Evolutionary conservation across 64 coral and sea anemone species (phyloP), one percentile per base, ranked within the genome.

Genomic region (Platygyra sinensis): DNA sequence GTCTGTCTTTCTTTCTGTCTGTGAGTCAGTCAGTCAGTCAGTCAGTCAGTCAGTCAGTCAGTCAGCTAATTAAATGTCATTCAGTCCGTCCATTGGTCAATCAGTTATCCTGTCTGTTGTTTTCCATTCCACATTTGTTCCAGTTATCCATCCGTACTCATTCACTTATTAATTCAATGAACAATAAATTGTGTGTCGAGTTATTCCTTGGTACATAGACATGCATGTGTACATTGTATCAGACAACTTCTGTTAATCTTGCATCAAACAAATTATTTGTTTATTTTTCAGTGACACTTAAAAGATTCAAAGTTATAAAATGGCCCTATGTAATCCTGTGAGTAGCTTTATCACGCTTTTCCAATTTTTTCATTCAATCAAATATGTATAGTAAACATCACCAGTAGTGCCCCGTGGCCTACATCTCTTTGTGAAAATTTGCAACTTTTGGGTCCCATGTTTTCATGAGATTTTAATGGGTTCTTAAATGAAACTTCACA

Each of bases 301-400:
- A 77, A 60, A 89, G 95, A 74, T 96, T 96, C 82, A 91, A 89
- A 76, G 74, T 96, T 65, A 60, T 61, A 71, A 76, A 78, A 92
- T 96, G 94, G 94, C 94, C 94, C 20, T 30, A 72, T 73, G 87
- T 96, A 51, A 46, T 89, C 8, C 79, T 95, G 94, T 95, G 78
- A 95, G 94, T 92, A 46, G 39, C 6, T 46, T 46, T 46, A 4
- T 46, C 39, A 46, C 5, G 39, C 39, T 46, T 46, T 46, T 46
- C 39, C 39, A 46, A 46, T 36, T 46, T 46, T 46, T 46, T 46
- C 2, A 46, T 46, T 46, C 39, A 46, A 46, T 46, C 5, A 46
- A 46, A 4, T 8, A 46, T 0, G 6, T 46, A 7, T 32, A 73
- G 16, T 29, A 73, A 71, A 22, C 24, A 65, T 62, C 2, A 22